Evolutionary conservation across 2,888 invertebrate genomes (phyloP).

Genomic region (Aphodius granarius): DNA sequence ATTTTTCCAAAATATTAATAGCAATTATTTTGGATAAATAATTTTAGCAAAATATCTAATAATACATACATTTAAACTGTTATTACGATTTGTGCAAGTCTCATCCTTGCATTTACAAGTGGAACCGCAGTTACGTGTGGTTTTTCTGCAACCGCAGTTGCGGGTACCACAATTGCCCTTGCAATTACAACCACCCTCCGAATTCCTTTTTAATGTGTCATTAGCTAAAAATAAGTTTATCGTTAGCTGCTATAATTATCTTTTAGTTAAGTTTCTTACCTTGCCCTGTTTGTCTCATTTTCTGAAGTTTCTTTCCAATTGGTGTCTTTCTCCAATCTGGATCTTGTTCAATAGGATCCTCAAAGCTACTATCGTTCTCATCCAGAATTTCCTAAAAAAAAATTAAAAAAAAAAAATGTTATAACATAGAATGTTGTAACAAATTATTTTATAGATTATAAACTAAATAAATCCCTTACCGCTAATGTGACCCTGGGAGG

Average conservation of each 20-base stretch:
- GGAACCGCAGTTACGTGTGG: conserved; percentile 52
- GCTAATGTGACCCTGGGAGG: not conserved
- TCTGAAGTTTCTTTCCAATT: conserved; percentile 53
- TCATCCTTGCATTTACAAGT: conserved; percentile 60
- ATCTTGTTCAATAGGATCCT: conserved; percentile 57
- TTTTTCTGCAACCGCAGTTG: conserved; percentile 64
- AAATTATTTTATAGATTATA: too few species aligned
- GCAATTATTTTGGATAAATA: not conserved
- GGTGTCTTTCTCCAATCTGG: conserved; percentile 75
- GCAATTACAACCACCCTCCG: conserved; percentile 64
- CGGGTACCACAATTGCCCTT: conserved; percentile 62
- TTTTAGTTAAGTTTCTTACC: not conserved
- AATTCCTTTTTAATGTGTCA: conserved; percentile 55
- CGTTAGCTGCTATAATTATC: not conserved
- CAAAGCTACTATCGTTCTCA: conserved; percentile 46
- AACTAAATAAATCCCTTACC: too few species aligned
- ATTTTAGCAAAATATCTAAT: not conserved
- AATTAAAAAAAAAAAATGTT: too few species aligned
- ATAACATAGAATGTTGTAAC: too few species aligned
- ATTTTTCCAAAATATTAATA: not conserved
- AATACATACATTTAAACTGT: conserved; percentile 14
- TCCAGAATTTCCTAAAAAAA: not conserved
- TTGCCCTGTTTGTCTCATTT: not conserved
- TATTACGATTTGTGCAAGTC: conserved; percentile 50
- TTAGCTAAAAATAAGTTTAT: conserved; percentile 17